These are phyloP conservation scores for Drosophila pseudotalamancana DNA, from an alignment of 2,888 invertebrate species.

Conservation along the genomic window DNA sequence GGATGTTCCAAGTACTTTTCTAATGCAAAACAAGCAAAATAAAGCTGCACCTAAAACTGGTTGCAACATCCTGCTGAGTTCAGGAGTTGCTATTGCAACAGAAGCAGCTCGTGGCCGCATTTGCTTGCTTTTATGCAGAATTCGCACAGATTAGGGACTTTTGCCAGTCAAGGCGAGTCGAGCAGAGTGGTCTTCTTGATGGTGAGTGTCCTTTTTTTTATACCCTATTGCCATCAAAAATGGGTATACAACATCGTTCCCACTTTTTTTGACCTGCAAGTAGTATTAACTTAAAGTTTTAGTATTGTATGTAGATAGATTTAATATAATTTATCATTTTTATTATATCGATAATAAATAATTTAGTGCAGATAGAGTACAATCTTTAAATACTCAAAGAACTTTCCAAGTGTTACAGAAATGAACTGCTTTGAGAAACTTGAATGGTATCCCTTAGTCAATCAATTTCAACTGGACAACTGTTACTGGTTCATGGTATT, in stretches of 20 bases:
- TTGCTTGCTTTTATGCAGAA: conserved; percentile 34
- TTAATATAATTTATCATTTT: too few relatives aligned
- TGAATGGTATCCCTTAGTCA: not conserved
- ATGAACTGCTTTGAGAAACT: too few relatives aligned
- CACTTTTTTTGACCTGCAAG: too few relatives aligned
- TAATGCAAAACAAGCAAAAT: conserved; percentile 59
- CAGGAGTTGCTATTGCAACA: conserved; percentile 8
- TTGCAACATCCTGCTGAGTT: conserved; percentile 22
- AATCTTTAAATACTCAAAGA: too few relatives aligned
- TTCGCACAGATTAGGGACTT: conserved; percentile 69
- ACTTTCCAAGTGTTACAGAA: too few relatives aligned
- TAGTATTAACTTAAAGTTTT: too few relatives aligned
- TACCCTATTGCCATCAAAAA: not conserved
- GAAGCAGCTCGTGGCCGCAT: not conserved
- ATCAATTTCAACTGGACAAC: not conserved
- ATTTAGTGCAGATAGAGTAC: too few relatives aligned
- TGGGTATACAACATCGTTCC: too few relatives aligned
- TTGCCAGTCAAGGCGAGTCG: conserved; percentile 22
- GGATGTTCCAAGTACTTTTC: conserved; percentile 35
- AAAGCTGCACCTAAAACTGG: conserved; percentile 35
- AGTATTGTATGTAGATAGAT: too few relatives aligned
- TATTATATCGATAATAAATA: too few relatives aligned
- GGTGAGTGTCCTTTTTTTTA: conserved; percentile 29
- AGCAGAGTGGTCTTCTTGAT: conserved; percentile 51
- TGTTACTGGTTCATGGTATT: not conserved